A percentile compares a stretch with the other conserved stretches of the same genome.
phyloP scores from a whole-genome alignment of 2,797 vertebrate genomes.

The Phalanger gymnotis region DNA sequence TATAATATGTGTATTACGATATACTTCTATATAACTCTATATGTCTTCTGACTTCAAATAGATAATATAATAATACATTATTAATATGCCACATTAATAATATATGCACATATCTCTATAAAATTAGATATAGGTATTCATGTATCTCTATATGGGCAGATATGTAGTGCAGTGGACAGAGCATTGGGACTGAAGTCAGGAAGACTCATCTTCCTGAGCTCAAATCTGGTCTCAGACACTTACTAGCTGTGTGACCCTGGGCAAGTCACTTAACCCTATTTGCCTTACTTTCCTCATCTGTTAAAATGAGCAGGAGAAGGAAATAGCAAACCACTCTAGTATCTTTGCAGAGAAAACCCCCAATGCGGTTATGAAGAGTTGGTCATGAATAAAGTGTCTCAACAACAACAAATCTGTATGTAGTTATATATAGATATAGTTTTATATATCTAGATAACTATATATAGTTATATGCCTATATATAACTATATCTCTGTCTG shows the following conservation, averaged over 20 bases:
- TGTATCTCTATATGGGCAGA: background rate
- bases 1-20: background rate
- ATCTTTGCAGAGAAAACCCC: background rate
- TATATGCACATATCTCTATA: background rate
- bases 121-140: background rate
- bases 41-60: background rate
- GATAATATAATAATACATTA: background rate
- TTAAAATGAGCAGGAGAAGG: background rate
- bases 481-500: background rate
- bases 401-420: background rate
- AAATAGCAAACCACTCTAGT: background rate
- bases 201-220: too few species aligned
- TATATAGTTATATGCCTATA: background rate
- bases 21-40: background rate
- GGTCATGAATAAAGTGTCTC: background rate
- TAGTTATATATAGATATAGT: background rate
- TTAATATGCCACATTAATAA: background rate
- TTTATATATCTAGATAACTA: background rate
- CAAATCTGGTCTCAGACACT: too few species aligned
- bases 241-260: too few species aligned
- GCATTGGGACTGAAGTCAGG: too few species aligned
- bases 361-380: background rate
- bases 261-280: too few species aligned
- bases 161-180: background rate
- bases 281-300: too few species aligned